Evolutionary conservation across 2,797 vertebrate species (phyloP).

Genomic region (Tympanoctomys barrerae): DNA sequence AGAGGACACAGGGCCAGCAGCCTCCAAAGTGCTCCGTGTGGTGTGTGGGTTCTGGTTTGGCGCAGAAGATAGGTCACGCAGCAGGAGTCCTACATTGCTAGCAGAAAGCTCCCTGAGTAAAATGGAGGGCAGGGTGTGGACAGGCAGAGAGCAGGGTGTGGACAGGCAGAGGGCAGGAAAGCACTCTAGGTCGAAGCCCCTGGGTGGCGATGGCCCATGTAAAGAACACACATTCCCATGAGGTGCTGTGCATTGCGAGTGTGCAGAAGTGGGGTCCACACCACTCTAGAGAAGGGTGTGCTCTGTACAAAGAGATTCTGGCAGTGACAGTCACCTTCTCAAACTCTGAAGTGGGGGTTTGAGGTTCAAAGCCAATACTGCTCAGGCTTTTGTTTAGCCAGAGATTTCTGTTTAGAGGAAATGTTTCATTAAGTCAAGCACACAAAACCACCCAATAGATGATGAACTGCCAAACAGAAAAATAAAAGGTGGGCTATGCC

Average conservation of each 20-base stretch:
- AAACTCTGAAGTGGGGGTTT: not conserved
- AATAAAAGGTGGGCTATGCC: not conserved
- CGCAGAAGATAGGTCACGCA: no score
- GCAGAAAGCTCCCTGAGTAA: not conserved
- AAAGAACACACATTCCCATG: not conserved
- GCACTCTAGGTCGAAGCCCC: not conserved
- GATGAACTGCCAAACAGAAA: not conserved
- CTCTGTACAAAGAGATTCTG: not conserved
- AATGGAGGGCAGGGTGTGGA: not conserved
- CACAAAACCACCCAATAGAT: not conserved
- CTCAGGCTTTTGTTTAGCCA: not conserved
- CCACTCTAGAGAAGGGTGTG: not conserved
- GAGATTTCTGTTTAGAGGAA: not conserved
- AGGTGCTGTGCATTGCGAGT: no score
- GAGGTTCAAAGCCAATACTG: not conserved
- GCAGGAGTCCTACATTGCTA: not conserved
- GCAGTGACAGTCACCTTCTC: not conserved
- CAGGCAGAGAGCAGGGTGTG: not conserved
- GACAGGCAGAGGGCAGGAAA: not conserved
- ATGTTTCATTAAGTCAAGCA: not conserved
- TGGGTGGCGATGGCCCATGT: not conserved
- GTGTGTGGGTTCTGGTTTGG: not conserved
- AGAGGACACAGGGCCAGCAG: fast-evolving
- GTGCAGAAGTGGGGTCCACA: not conserved
- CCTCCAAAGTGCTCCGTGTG: fast-evolving